Base-by-base conservation (phyloP, 2,797 vertebrate species). In the Yasuhikotakia modesta region DNA sequence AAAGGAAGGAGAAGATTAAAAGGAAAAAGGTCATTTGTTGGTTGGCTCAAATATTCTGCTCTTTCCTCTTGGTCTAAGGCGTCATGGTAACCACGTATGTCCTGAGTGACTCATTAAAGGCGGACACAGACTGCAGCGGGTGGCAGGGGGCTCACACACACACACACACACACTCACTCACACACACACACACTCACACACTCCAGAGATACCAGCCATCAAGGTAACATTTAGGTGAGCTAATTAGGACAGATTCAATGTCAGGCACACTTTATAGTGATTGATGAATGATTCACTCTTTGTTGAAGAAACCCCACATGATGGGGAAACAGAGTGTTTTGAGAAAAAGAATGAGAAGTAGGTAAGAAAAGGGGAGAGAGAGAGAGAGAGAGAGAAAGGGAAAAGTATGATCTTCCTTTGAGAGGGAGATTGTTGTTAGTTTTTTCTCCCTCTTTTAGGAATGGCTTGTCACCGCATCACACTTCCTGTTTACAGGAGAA, bases 211-310 rank as follows among this genome's bases (percentile, higher is more conserved):
- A 85, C 83, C 86, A 88, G 90, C 87, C 88, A 85, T 91, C 89
- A 90, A 91, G 91, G 92, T 87, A 90, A 87, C 90, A 92, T 83
- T 92, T 91, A 93, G 87, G 90, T 85, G 86, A 89, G 90, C 90
- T 93, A 92, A 92, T 88, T 89, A 86, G 87, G 88, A 90, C 90
- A 86, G 86, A 93, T 82, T 84, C 86, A 73, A 87, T 94, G 94
- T 92, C 94, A 92, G 82, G 69, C 82, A 89, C 87, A 85, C 90
- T 95, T 92, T 89, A 77, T 81, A 35, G 74, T 93, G 93, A 94
- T 92, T 94, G 95, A 97, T 96, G 93, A 94, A 94, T 91, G 92
- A 93, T 91, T 90, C 90, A 77, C 83, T 89, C 90, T 90, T 85
- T 89, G 90, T 90, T 91, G 83, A 87, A 78, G 90, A 79, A 65